Percentiles rank a stretch among this genome's conserved stretches.
Conservation (phyloP, 2,888 invertebrate genomes). For the Hypselothyrea guttata region DNA sequence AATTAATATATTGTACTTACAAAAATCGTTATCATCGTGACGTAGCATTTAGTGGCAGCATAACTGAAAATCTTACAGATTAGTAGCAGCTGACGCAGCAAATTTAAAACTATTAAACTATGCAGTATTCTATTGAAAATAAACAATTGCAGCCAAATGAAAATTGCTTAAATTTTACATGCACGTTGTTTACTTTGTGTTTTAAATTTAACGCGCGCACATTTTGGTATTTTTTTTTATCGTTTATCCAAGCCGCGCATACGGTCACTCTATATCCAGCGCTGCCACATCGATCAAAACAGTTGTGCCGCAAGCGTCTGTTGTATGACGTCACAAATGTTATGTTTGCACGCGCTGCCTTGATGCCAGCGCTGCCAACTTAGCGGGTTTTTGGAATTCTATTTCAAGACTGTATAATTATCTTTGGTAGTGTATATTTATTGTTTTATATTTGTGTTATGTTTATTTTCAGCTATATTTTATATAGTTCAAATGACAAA, state of each 20-base stretch:
- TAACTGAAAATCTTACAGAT: constrained; percentile 17
- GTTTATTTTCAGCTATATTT: too few relatives aligned
- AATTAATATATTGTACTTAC: background rate
- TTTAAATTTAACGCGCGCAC: constrained; percentile 6
- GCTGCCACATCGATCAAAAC: constrained; percentile 36
- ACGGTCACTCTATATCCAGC: constrained; percentile 6
- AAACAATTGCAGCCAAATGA: too few relatives aligned
- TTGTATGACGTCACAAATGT: too few relatives aligned
- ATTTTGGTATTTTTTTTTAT: constrained; percentile 24
- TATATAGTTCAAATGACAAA: too few relatives aligned
- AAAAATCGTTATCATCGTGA: constrained; percentile 26
- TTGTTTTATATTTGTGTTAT: too few relatives aligned
- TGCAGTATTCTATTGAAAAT: background rate
- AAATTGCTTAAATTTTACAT: too few relatives aligned
- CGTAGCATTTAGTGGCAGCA: constrained; percentile 21
- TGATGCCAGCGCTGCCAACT: too few relatives aligned
- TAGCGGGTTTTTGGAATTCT: too few relatives aligned
- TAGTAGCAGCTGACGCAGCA: constrained; percentile 30
- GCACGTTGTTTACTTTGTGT: too few relatives aligned
- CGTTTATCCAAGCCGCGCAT: constrained; percentile 5
- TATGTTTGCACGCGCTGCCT: background rate
- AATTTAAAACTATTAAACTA: background rate
- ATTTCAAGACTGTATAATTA: too few relatives aligned
- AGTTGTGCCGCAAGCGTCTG: too few relatives aligned
- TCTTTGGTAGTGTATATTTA: too few relatives aligned